Conservation (phyloP, 1,140 invertebrate species). For the Mylabris phalerata region DNA sequence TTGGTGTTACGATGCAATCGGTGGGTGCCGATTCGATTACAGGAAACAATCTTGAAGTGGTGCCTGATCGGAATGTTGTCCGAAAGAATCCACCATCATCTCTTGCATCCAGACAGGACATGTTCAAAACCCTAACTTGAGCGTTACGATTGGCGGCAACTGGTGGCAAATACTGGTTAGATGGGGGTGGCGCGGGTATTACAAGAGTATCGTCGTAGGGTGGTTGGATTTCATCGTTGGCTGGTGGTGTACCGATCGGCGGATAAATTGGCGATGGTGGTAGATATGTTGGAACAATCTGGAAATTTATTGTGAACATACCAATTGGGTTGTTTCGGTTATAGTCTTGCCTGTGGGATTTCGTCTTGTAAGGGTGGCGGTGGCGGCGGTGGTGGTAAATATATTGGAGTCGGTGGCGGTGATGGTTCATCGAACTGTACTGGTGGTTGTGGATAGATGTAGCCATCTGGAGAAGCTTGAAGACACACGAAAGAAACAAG, state of each 20-base stretch:
- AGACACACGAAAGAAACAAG: neutral
- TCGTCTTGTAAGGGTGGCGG: conserved; percentile 7
- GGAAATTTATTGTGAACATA: too few relatives aligned
- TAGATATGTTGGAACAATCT: conserved; percentile 2
- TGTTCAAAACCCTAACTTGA: conserved; percentile 27
- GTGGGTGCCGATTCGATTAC: conserved; percentile 21
- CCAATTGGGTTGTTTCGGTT: too few relatives aligned
- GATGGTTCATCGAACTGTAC: conserved; percentile 20
- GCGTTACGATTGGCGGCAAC: neutral
- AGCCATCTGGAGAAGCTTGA: conserved; percentile 17
- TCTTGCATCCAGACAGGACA: conserved; percentile 31
- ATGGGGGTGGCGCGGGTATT: conserved; percentile 9
- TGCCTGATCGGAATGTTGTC: conserved; percentile 5
- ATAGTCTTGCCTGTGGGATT: neutral
- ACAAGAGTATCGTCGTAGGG: conserved; percentile 24
- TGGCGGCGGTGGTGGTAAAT: conserved; percentile 10
- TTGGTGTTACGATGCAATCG: conserved; percentile 15
- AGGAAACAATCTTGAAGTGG: conserved; percentile 1
- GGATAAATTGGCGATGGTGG: neutral
- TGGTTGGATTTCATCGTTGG: neutral
- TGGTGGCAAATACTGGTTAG: conserved; percentile 23
- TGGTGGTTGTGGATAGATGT: conserved; percentile 28
- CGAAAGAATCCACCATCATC: conserved; percentile 4
- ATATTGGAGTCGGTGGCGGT: conserved; percentile 1
- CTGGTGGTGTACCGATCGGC: neutral